Evolutionary conservation across 2,797 vertebrate species (phyloP), one percentile per base, ranked within the genome.

Genomic region (Mormyrops attenuatus): DNA sequence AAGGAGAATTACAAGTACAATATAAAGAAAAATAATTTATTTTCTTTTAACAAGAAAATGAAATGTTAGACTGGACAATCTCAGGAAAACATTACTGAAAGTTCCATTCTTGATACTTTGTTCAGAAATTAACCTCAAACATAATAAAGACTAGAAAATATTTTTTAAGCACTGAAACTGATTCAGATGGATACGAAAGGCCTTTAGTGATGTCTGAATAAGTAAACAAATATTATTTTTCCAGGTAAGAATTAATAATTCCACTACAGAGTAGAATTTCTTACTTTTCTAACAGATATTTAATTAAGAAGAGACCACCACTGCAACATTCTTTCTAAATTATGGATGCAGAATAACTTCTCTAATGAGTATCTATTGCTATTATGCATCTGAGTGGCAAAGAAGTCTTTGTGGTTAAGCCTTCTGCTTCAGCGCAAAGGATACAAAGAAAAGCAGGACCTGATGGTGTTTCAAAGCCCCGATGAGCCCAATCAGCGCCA

Each of bases 361-460:
- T 8, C 17, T 30, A 41, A 1, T 80, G 47, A 86, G 26, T 17
- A 85, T 15, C 22, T 85, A 53, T 9, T 5, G n/a, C 84, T 17
- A 22, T 22, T 22, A 50, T 41, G 30, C 50, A n/a, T 52, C 9
- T 87, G 52, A 84, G 38, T n/a, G 13, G 38, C 5, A 44, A 84
- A n/a, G 20, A 8, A 22, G 20, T n/a, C 20, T 7, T 20, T 49
- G 17, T 22, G 47, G 13, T 44, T 6, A 88, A 88, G 17, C 0
- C 11, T 85, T 22, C 2, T 0, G 2, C 26, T 85, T 6, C 44
- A 17, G 73, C 0, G 30, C 52, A 88, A 96, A 99, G 98, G 98
- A 99, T 99, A 99, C 98, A 90, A 99, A 99, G 95, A 99, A 99
- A 0, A 99, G 95, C 92, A 99, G 93, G 90, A 99, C 97, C 94